These are phyloP conservation scores for Sinella curviseta DNA, from an alignment of 1,140 invertebrate genomes.

Conservation along the genomic window DNA sequence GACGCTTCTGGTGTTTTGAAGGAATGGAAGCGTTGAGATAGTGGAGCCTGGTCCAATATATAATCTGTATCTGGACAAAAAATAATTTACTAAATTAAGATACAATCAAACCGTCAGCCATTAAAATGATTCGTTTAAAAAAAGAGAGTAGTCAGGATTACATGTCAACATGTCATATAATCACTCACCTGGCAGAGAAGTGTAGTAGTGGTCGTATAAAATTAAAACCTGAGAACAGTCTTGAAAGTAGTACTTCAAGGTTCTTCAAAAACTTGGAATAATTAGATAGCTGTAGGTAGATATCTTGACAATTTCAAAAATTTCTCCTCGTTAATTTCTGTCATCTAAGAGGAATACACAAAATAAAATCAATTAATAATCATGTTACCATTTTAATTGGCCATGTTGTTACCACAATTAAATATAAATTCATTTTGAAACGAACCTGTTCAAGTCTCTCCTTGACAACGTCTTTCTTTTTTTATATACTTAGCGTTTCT, in stretches of 20 bases:
- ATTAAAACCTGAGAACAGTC: conserved; percentile 13
- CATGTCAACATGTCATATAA: too few species aligned
- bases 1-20: conserved; percentile 6
- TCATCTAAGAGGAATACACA: not conserved
- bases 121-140: too few species aligned
- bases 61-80: not conserved
- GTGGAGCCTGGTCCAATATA: not conserved
- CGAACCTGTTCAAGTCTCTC: too few species aligned
- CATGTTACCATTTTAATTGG: too few species aligned
- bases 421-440: too few species aligned
- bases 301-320: not conserved
- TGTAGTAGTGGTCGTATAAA: not conserved
- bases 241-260: not conserved
- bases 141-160: too few species aligned
- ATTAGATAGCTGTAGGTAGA: not conserved
- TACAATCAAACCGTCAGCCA: too few species aligned
- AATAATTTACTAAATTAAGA: too few species aligned
- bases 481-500: too few species aligned
- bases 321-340: not conserved
- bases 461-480: too few species aligned
- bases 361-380: too few species aligned
- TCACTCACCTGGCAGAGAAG: not conserved
- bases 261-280: not conserved
- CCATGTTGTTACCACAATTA: too few species aligned
- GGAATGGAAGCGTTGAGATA: conserved; percentile 7